Base-by-base conservation (phyloP, 2,888 invertebrate genomes). In the Plutella xylostella region DNA sequence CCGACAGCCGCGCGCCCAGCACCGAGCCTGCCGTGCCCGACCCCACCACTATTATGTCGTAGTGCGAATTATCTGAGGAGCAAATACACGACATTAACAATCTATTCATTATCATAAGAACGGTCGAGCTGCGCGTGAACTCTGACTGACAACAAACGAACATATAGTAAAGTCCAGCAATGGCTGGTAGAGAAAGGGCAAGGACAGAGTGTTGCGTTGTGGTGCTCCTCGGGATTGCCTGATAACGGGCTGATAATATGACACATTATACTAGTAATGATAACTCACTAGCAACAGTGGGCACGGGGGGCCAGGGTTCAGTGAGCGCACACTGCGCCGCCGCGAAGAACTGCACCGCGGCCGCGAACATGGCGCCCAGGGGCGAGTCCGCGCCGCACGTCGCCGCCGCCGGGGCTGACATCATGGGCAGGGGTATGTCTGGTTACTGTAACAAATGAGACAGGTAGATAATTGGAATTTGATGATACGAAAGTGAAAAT, bases 21-120 rank as follows among this genome's bases (percentile, higher is more conserved):
- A 65, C 56, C 7, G 70, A 52, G 12, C 80, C 80, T 3, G 71
- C 79, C 0, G 73, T 68, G 4, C 80, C 80, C 0, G 63, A 76
- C 1, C 80, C 80, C 45, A 77, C 76, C 35, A 82, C 61, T 46
- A 82, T 70, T 54, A 73, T 72, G 51, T 79, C 76, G 45, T 68
- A 76, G 1, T 47, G 46, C 0, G 73, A 61, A 0, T 61, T 70
- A 48, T 75, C 79, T 78, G 56, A 0, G 54, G 19, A n/a, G 12
- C 14, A 9, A 12, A 35, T 17, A 14, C 3, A 18, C 14, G 12
- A 7, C n/a, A 30, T 3, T 30, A 30, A 14, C 30, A 4, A 30
- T n/a, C 3, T 22, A n/a, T n/a, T n/a, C n/a, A n/a, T n/a, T n/a
- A n/a, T n/a, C n/a, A n/a, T n/a, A n/a, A n/a, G n/a, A n/a, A n/a